Conservation (phyloP, 1,140 invertebrate species). For the Palaemon carinicauda region DNA sequence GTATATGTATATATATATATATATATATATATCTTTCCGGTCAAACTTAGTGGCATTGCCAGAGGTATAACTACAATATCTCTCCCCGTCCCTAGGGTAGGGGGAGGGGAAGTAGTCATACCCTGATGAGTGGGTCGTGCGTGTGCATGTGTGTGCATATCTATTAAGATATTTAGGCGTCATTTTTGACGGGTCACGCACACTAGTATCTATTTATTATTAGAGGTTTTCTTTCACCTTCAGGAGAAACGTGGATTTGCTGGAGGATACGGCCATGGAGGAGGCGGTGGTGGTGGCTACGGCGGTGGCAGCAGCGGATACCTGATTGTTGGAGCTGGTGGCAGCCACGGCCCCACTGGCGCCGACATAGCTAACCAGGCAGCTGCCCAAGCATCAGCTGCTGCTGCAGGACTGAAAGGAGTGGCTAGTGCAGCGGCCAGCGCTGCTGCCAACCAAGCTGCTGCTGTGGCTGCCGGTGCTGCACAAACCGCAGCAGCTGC, state of each 20-base stretch:
- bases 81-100: no score
- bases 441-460: slow-evolving; percentile 17
- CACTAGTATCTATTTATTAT: no score
- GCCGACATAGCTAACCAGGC: slow-evolving; percentile 22
- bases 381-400: not conserved
- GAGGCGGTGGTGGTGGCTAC: not conserved
- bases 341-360: not conserved
- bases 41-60: no score
- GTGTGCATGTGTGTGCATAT: no score
- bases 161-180: no score
- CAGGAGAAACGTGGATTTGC: slow-evolving; percentile 26
- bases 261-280: not conserved
- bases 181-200: no score
- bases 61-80: no score
- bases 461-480: not conserved
- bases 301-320: slow-evolving; percentile 13
- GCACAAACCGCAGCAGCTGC: slow-evolving; percentile 3
- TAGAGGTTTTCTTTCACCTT: no score
- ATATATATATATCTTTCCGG: no score
- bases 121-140: no score
- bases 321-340: not conserved
- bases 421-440: slow-evolving; percentile 15
- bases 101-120: no score
- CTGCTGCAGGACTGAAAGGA: slow-evolving; percentile 5
- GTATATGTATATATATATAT: no score